Evolutionary conservation across 2,797 vertebrate species (phyloP).

Genomic region (Chaenodraco wilsoni): DNA sequence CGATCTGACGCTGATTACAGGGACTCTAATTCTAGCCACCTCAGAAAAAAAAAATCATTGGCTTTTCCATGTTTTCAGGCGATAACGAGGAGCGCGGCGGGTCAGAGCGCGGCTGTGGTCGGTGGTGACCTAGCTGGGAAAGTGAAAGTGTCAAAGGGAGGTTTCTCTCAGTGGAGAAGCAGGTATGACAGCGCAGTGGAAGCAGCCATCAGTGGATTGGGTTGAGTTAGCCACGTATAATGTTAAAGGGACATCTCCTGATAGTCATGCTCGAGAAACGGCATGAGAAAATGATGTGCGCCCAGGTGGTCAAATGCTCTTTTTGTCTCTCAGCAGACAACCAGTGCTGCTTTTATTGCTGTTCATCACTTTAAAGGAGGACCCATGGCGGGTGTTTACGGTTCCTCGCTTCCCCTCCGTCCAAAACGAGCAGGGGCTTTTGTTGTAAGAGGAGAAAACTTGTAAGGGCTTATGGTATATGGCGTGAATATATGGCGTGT

Average conservation of each 20-base stretch:
- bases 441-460: constrained; percentile 63
- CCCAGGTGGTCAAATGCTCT: constrained; percentile 81
- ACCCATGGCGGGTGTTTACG: constrained; percentile 84
- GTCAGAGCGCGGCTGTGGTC: constrained; percentile 42
- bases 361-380: constrained; percentile 79
- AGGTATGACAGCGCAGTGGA: constrained; percentile 22
- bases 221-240: constrained; percentile 65
- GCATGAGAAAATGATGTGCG: constrained; percentile 75
- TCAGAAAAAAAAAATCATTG: constrained; percentile 21
- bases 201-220: constrained; percentile 31
- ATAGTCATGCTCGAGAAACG: constrained; percentile 74
- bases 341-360: constrained; percentile 75
- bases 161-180: constrained; percentile 11
- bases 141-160: constrained; percentile 41
- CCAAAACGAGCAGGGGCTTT: constrained; percentile 64
- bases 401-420: constrained; percentile 74
- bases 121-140: constrained; percentile 43
- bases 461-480: constrained; percentile 61
- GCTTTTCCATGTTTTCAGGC: constrained; percentile 34
- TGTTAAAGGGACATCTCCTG: constrained; percentile 64
- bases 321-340: constrained; percentile 80
- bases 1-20: constrained; percentile 73
- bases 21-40: constrained; percentile 43
- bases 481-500: constrained; percentile 59
- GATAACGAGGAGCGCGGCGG: constrained; percentile 46